Evolutionary conservation across 1,140 invertebrate species (phyloP), one percentile per base, ranked within the genome.

Genomic region (Agrilus planipennis): DNA sequence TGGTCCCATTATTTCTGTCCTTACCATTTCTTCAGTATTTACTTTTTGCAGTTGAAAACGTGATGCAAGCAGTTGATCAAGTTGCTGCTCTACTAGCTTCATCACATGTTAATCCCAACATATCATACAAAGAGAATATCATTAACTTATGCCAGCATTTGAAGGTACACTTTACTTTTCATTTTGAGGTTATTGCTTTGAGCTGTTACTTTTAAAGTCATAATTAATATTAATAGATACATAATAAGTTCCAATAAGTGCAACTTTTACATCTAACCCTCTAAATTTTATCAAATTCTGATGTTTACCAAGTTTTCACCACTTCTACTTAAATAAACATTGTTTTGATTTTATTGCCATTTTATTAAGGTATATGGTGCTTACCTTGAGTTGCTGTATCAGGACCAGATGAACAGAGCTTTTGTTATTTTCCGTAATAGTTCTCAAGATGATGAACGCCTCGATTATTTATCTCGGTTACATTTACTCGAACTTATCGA

Each of bases 401-500:
- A 61, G 71, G 77, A 77, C 53, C 75, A 77, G 52, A 57, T 83
- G 12, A 77, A 81, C 46, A 65, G 73, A 53, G 76, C 75, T 41
- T 90, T 89, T 68, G 77, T 85, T 49, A 74, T 82, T 51, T 83
- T 91, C 54, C 76, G 87, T 51, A 88, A 89, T 69, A 84, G 81
- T 55, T 85, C 82, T 52, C 79, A 86, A 63, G 81, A 88, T 65
- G 77, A 83, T 59, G 65, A 67, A 42, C 72, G 76, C 55, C 67
- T 90, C 46, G 84, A 87, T 63, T 72, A 80, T 55, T 74, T 80
- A 57, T 82, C 81, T 52, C 75, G 87, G 62, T 71, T 88, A 58
- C 79, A 86, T 64, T 71, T 92, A 46, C 71, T 92, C 54, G 85
- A 90, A 70, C 67, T 90, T 25, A 87, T 92, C 47, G 88, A 92